phyloP scores from a whole-genome alignment of 2,113 vertebrate species.

The Paracanthobrama guichenoti region DNA sequence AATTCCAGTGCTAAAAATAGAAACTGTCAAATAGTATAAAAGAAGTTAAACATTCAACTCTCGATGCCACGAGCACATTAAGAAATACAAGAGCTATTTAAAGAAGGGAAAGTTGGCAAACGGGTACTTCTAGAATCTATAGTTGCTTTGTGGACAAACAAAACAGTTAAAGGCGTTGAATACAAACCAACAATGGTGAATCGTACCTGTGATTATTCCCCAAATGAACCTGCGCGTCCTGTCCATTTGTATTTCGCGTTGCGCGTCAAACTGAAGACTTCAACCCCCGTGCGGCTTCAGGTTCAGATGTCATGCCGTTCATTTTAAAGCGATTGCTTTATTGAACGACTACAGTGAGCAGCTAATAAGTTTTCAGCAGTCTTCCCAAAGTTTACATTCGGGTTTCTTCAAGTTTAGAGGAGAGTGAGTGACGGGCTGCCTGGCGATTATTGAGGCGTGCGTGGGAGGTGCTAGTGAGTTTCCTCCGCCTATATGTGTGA shows the following conservation, averaged over 20 bases:
- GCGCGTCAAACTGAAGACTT: constrained; percentile 32
- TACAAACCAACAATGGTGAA: neutral
- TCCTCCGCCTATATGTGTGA: neutral
- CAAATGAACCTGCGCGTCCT: constrained; percentile 29
- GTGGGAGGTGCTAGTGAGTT: constrained; percentile 3
- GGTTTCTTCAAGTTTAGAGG: neutral
- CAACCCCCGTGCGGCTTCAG: constrained; percentile 1
- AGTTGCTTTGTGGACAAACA: neutral
- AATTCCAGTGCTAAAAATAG: constrained; percentile 21
- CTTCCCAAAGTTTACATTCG: neutral
- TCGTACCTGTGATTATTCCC: constrained; percentile 51
- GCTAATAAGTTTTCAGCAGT: neutral
- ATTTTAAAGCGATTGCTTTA: neutral
- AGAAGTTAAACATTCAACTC: neutral
- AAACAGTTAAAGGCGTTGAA: neutral
- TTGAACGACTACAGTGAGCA: neutral
- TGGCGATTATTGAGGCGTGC: neutral
- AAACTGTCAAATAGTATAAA: neutral
- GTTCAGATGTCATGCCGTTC: neutral
- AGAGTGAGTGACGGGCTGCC: neutral
- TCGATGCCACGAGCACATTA: neutral
- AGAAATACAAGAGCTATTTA: neutral
- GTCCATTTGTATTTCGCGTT: constrained; percentile 42
- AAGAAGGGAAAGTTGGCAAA: constrained; percentile 25
- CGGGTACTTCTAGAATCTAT: constrained; percentile 1